These are phyloP conservation scores for Nesoenas mayeri DNA, from an alignment of 2,113 vertebrate genomes.

Conservation along the genomic window DNA sequence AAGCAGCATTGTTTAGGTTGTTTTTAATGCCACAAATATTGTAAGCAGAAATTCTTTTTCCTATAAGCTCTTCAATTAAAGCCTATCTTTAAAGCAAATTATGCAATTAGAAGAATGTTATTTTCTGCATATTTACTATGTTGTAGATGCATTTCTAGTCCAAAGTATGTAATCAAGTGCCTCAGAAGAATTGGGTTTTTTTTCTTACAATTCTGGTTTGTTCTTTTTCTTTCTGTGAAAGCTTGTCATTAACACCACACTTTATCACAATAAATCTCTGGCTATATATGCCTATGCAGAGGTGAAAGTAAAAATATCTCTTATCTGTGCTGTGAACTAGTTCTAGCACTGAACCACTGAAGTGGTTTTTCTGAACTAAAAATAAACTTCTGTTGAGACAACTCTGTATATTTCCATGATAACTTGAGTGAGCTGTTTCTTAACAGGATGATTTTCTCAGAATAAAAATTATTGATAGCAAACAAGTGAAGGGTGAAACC, in stretches of 20 bases:
- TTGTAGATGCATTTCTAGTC: not conserved
- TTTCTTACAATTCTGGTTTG: not conserved
- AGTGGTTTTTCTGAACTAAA: conserved; percentile 18
- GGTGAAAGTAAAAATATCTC: conserved; percentile 40
- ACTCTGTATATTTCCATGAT: not conserved
- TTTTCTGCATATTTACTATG: not conserved
- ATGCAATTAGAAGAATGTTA: not conserved
- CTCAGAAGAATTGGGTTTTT: not conserved
- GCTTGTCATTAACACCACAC: not conserved
- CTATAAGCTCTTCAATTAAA: not conserved
- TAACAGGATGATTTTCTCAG: not conserved
- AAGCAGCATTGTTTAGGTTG: not conserved
- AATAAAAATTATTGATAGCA: not conserved
- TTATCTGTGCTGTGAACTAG: conserved; percentile 32
- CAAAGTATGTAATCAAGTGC: not conserved
- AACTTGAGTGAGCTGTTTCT: not conserved
- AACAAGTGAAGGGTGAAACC: not conserved
- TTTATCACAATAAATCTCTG: not conserved
- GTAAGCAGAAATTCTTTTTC: not conserved
- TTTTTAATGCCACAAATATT: not conserved
- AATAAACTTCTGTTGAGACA: conserved; percentile 18
- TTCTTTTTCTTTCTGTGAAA: not conserved
- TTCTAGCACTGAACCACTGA: conserved; percentile 3
- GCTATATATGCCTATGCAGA: not conserved
- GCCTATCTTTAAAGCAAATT: not conserved